Evolutionary conservation across 2,888 invertebrate genomes (phyloP).

Genomic region (Trissolcus brochymenae): DNA sequence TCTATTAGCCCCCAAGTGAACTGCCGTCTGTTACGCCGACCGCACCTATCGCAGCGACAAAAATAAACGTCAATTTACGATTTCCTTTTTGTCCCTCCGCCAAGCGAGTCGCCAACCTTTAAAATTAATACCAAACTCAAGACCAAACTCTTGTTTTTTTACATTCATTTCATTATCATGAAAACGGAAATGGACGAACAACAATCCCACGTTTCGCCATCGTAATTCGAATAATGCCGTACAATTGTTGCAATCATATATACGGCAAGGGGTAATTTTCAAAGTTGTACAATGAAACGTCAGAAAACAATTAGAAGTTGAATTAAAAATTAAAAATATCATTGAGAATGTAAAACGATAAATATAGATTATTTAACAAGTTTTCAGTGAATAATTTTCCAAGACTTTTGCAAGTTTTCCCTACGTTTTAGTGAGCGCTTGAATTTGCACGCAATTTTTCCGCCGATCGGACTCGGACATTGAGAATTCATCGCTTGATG

Average conservation of each 20-base stretch:
- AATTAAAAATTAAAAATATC: too few relatives aligned
- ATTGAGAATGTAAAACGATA: too few relatives aligned
- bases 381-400: neutral
- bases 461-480: conserved; percentile 3
- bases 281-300: too few relatives aligned
- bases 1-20: conserved; percentile 32
- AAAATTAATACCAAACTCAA: too few relatives aligned
- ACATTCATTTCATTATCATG: neutral
- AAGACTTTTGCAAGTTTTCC: neutral
- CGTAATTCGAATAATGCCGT: too few relatives aligned
- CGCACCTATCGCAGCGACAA: conserved; percentile 11
- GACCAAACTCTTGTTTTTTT: too few relatives aligned
- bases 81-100: neutral
- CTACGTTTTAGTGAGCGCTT: neutral
- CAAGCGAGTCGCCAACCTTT: neutral
- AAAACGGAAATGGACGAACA: neutral
- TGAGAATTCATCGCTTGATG: conserved; percentile 18
- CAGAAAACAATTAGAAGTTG: too few relatives aligned
- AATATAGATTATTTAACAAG: neutral
- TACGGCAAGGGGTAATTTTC: too few relatives aligned
- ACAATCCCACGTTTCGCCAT: neutral
- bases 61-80: conserved; percentile 2
- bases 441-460: conserved; percentile 7
- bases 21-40: conserved; percentile 11
- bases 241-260: too few relatives aligned